Evolutionary conservation across 1,140 invertebrate genomes (phyloP).

Genomic region (Drosophila parvula): DNA sequence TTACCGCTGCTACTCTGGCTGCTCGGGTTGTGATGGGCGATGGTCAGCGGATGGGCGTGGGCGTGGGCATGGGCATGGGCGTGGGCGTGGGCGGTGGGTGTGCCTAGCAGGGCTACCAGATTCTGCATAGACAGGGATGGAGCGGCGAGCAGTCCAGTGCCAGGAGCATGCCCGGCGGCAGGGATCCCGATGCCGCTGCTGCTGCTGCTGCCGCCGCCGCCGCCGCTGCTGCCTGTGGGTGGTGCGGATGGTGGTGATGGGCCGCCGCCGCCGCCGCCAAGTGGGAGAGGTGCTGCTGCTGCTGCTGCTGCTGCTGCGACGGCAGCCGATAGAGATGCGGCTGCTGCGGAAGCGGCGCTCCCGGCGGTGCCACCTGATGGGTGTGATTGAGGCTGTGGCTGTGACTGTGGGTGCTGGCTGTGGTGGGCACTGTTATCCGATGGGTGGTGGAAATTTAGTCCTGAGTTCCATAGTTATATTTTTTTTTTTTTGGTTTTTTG

Average conservation of each 20-base stretch:
- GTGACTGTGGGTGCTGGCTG: constrained; percentile 58
- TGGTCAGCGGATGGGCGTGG: constrained; percentile 69
- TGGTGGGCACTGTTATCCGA: constrained; percentile 84
- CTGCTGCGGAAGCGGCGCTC: constrained; percentile 58
- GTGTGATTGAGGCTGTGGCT: constrained; percentile 13
- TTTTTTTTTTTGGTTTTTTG: constrained; percentile 61
- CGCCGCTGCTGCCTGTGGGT: constrained; percentile 55
- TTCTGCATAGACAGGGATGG: constrained; percentile 95
- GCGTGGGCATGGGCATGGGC: constrained; percentile 85
- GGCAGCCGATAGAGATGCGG: constrained; percentile 75
- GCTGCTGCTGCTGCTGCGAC: constrained; percentile 43
- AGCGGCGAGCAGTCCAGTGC: constrained; percentile 86
- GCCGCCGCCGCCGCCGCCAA: constrained; percentile 53
- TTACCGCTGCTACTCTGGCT: constrained; percentile 41
- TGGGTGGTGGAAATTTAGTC: constrained; percentile 84
- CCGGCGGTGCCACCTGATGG: constrained; percentile 46
- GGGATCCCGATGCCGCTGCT: constrained; percentile 39
- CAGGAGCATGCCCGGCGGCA: constrained; percentile 76
- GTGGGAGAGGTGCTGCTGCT: constrained; percentile 57
- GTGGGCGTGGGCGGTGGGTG: constrained; percentile 85
- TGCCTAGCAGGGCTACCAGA: constrained; percentile 89
- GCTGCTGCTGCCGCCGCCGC: constrained; percentile 31
- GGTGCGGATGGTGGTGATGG: constrained; percentile 52
- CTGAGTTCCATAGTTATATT: constrained; percentile 76
- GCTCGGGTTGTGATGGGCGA: constrained; percentile 63